These are phyloP conservation scores for Tanaodytes sp. DNA, from an alignment of 2,888 invertebrate species.

Conservation along the genomic window DNA sequence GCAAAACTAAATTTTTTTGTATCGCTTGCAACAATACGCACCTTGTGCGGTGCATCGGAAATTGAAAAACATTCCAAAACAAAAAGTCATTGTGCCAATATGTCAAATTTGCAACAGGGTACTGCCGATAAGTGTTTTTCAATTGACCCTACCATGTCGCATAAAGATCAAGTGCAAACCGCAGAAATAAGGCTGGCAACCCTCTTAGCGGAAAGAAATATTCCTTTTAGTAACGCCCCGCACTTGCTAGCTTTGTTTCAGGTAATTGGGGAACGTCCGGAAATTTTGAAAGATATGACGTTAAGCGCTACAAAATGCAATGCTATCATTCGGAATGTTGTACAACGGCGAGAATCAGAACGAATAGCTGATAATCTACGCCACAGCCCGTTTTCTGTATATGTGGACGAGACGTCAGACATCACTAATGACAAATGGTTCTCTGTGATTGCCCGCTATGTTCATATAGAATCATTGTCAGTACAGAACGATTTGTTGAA, in stretches of 20 bases:
- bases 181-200: too few relatives aligned
- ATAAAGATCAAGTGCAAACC: too few relatives aligned
- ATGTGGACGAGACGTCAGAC: constrained; percentile 24
- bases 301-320: neutral
- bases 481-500: constrained; percentile 2
- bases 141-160: too few relatives aligned
- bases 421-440: constrained; percentile 28
- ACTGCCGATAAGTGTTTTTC: too few relatives aligned
- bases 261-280: too few relatives aligned
- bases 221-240: too few relatives aligned
- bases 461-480: neutral
- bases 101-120: too few relatives aligned
- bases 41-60: neutral
- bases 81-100: neutral
- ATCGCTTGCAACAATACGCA: neutral
- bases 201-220: too few relatives aligned
- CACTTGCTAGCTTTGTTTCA: too few relatives aligned
- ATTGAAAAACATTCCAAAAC: neutral
- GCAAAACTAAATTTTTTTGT: neutral
- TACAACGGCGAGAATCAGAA: neutral
- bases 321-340: neutral
- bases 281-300: too few relatives aligned
- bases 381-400: constrained; percentile 9
- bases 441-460: neutral
- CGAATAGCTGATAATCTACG: neutral